These are phyloP conservation scores for Parnassius glacialis DNA, from an alignment of 2,888 invertebrate genomes.

Conservation along the genomic window DNA sequence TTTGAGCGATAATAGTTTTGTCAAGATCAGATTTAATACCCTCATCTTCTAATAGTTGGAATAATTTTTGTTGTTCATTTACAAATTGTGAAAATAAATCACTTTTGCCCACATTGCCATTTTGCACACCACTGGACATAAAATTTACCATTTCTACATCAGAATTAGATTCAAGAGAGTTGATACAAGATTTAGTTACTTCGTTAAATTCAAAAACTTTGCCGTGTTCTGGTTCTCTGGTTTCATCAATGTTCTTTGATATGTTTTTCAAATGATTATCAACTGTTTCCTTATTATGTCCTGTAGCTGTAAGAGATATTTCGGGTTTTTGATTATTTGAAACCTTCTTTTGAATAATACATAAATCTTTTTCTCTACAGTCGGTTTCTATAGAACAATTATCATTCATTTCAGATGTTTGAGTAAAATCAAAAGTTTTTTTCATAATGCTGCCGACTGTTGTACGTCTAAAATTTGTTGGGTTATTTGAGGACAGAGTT, in stretches of 20 bases:
- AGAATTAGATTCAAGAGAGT: not conserved
- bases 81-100: conserved; percentile 47
- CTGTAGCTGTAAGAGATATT: not conserved
- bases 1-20: too few relatives aligned
- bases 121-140: conserved; percentile 16
- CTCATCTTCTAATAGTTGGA: conserved; percentile 41
- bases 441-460: conserved; percentile 45
- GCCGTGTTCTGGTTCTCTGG: not conserved
- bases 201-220: conserved; percentile 14
- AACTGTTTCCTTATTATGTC: not conserved
- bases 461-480: conserved; percentile 57
- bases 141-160: conserved; percentile 37
- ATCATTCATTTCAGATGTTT: not conserved
- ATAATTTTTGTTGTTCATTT: conserved; percentile 46
- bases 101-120: conserved; percentile 31
- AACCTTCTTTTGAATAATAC: not conserved
- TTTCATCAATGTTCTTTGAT: not conserved
- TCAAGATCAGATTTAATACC: not conserved
- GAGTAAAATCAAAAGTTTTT: conserved; percentile 6
- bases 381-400: not conserved
- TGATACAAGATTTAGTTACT: not conserved
- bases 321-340: not conserved
- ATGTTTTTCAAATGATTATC: not conserved
- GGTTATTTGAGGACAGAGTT: conserved; percentile 44
- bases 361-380: not conserved